Evolutionary conservation across 2,113 vertebrate species (phyloP), one percentile per base, ranked within the genome.

Genomic region (Gnathonemus echidnorhynchus): DNA sequence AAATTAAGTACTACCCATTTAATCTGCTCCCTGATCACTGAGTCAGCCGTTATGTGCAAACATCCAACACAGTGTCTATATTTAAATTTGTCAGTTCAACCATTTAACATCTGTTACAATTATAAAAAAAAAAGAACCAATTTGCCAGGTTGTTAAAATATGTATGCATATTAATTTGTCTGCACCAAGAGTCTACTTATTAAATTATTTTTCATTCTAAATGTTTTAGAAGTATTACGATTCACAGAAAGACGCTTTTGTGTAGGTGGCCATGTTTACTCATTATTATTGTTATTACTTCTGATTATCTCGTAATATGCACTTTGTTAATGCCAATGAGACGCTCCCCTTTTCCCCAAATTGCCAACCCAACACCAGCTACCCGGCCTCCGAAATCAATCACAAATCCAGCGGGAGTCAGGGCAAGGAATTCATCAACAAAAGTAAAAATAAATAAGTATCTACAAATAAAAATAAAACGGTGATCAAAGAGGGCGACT

Each of bases 401-500:
- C 80, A 46, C 19, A 8, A 21, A 46, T 24, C 42, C 80, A 42
- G 15, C 3, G 21, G 1, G 39, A 84, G 35, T 42, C 6, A 45
- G 80, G 17, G 80, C 62, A 70, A 70, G 62, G 62, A 70, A 70
- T 70, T 11, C 10, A 31, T 31, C 27, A 92, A 95, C 91, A 94
- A 94, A 93, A 91, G 91, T 90, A 91, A 90, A 89, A 85, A 89
- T 89, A 93, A 92, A 91, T 92, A 91, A 90, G 91, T 92, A 27
- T 6, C n/a, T 49, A 90, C 19, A 85, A 10, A 15, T 89, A 50
- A 89, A 88, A 85, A 48, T 21, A 74, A 94, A 93, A 95, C 93
- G 91, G 94, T 93, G 95, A 95, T 95, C 95, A 95, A 96, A 94
- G 92, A 2, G 91, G 92, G 90, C 93, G 94, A 94, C 92, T 93